phyloP scores from a whole-genome alignment of 2,888 invertebrate genomes.

The Sphaerophoria taeniata region DNA sequence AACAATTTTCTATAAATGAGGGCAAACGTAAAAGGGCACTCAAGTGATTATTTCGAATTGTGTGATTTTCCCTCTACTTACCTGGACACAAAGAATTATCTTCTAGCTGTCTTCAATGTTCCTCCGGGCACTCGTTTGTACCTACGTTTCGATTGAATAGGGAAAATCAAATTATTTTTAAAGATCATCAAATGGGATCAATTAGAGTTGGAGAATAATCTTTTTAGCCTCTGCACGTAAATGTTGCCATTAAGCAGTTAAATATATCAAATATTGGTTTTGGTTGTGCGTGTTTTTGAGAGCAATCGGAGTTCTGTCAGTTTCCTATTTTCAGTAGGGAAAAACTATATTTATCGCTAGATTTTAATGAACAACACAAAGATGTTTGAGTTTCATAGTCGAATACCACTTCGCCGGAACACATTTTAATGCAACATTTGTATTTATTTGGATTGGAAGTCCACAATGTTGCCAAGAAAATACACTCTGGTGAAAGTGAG shows the following conservation, averaged over 20 bases:
- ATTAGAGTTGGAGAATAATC: conserved; percentile 42
- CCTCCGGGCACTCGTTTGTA: not conserved
- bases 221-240: conserved; percentile 37
- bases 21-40: conserved; percentile 29
- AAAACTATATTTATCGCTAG: not conserved
- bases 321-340: not conserved
- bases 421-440: conserved; percentile 67
- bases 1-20: conserved; percentile 48
- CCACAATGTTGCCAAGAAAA: conserved; percentile 63
- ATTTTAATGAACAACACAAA: too few relatives aligned
- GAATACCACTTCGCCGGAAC: conserved; percentile 59
- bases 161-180: conserved; percentile 36
- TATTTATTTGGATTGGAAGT: conserved; percentile 29
- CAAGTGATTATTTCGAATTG: conserved; percentile 24
- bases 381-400: not conserved
- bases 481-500: conserved; percentile 57
- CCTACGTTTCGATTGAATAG: not conserved
- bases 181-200: conserved; percentile 58
- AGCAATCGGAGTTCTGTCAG: not conserved
- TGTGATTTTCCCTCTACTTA: conserved; percentile 3
- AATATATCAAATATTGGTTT: conserved; percentile 45
- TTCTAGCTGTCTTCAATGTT: not conserved
- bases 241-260: conserved; percentile 46
- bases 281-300: conserved; percentile 16
- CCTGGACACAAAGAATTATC: conserved; percentile 34